Conservation (phyloP, 1,140 invertebrate species). For the Anoplophora glabripennis region DNA sequence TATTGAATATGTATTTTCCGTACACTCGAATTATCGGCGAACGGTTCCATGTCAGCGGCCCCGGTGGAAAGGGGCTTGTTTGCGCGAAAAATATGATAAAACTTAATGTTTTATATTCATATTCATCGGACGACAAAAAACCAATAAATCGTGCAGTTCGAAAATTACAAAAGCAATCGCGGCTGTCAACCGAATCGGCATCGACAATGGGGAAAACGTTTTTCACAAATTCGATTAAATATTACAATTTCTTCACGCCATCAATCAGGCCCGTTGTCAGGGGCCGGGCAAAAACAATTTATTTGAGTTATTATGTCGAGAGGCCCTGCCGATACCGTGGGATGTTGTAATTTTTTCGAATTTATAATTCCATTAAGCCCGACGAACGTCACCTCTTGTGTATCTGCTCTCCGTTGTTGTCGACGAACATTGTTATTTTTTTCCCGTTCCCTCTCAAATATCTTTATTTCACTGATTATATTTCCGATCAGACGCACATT, state of each 20-base stretch:
- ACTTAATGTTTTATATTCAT: conserved; percentile 1
- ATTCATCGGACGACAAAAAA: conserved; percentile 3
- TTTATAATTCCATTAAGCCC: conserved; percentile 1
- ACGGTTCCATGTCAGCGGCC: too few relatives aligned
- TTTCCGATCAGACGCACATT: too few relatives aligned
- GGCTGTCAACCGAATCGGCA: conserved; percentile 6
- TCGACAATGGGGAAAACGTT: conserved; percentile 5
- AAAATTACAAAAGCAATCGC: conserved; percentile 9
- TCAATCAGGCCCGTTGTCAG: conserved; percentile 8
- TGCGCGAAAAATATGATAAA: not conserved
- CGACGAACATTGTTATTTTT: too few relatives aligned
- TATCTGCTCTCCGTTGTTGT: too few relatives aligned
- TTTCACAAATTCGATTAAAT: conserved; percentile 10
- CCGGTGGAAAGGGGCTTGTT: too few relatives aligned
- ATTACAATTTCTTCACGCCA: conserved; percentile 10
- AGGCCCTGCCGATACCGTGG: not conserved
- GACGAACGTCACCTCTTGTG: too few relatives aligned
- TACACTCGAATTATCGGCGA: too few relatives aligned
- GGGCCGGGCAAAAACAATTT: conserved; percentile 8
- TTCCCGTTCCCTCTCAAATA: too few relatives aligned
- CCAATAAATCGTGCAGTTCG: not conserved
- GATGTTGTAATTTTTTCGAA: not conserved
- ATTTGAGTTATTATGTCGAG: conserved; percentile 3
- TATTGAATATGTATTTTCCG: too few relatives aligned
- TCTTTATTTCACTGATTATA: too few relatives aligned